Evolutionary conservation across 2,113 vertebrate genomes (phyloP).

Genomic region (Anguilla japonica): DNA sequence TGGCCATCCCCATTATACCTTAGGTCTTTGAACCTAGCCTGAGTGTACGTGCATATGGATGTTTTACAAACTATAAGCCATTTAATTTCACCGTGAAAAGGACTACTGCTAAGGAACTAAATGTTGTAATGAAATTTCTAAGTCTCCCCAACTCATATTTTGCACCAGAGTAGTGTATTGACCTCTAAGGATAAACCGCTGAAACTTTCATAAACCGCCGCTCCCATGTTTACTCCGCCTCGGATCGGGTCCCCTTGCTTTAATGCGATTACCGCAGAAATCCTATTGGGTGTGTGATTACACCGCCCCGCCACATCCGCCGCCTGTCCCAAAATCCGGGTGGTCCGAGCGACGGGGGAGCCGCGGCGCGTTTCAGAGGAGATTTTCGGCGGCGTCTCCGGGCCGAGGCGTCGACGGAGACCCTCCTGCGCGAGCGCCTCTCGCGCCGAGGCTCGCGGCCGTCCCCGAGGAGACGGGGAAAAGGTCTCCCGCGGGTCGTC

Average conservation of each 20-base stretch:
- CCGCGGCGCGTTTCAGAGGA: constrained; percentile 17
- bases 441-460: constrained; percentile 24
- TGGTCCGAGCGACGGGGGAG: constrained; percentile 19
- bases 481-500: constrained; percentile 23
- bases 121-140: neutral
- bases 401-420: constrained; percentile 38
- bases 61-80: neutral
- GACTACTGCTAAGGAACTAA: neutral
- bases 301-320: neutral
- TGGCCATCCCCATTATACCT: neutral
- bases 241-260: neutral
- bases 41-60: neutral
- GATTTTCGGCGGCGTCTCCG: constrained; percentile 26
- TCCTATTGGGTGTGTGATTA: neutral
- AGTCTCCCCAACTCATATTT: neutral
- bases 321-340: constrained; percentile 22
- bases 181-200: neutral
- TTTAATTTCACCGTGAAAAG: neutral
- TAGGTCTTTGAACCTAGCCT: neutral
- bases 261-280: neutral
- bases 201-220: neutral
- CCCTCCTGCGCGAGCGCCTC: constrained; percentile 38
- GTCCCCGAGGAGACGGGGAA: constrained; percentile 10
- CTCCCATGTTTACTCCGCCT: neutral
- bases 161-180: neutral